Evolutionary conservation across 2,113 vertebrate genomes (phyloP).

Genomic region (Buteo buteo): DNA sequence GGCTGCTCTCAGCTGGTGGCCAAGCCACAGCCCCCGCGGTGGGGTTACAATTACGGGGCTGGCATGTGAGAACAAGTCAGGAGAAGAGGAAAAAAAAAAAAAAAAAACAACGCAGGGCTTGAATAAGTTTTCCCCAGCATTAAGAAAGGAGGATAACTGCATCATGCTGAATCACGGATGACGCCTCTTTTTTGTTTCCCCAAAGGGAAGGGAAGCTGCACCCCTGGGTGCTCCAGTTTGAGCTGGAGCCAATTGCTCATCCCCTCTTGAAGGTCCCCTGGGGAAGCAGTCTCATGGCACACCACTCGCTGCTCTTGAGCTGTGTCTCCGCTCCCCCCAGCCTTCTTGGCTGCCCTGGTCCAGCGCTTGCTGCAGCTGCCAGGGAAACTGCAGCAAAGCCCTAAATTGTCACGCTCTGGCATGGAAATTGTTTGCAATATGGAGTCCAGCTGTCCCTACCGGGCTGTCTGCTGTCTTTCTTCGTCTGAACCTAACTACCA

Average conservation of each 20-base stretch:
- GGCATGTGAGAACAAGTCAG: background rate
- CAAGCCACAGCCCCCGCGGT: fast-evolving
- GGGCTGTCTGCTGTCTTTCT: background rate
- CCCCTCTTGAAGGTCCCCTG: background rate
- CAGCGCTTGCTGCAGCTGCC: background rate
- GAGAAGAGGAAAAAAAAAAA: background rate
- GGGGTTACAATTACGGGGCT: fast-evolving
- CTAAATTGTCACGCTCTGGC: background rate
- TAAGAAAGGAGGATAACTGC: background rate
- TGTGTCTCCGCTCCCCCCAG: fast-evolving
- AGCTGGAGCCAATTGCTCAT: background rate
- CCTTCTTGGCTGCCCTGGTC: background rate
- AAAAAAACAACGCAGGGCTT: background rate
- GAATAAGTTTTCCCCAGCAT: background rate
- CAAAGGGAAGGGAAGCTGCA: background rate
- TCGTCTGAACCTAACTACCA: background rate
- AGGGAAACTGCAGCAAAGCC: background rate
- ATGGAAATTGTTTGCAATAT: background rate
- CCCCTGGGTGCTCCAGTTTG: background rate
- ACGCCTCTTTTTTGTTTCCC: fast-evolving
- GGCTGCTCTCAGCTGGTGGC: background rate
- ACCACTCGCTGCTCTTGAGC: background rate
- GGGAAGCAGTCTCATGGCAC: background rate
- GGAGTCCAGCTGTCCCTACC: background rate
- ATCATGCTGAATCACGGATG: background rate